phyloP scores from a whole-genome alignment of 2,888 invertebrate genomes.

The Hedya salicella region DNA sequence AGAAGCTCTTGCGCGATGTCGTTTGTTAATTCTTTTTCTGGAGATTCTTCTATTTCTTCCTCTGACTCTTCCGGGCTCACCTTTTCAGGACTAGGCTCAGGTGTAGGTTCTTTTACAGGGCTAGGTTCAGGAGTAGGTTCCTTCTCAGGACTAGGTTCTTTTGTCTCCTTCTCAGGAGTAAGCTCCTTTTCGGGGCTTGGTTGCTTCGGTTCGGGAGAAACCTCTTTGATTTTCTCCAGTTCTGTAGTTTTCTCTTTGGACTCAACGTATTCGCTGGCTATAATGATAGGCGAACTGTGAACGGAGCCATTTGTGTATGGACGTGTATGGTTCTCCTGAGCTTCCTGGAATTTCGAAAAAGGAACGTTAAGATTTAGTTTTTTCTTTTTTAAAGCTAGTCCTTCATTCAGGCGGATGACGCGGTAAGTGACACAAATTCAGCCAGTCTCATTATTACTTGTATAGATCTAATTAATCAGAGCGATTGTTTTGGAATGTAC shows the following conservation, averaged over 20 bases:
- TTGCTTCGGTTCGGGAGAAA: conserved; percentile 42
- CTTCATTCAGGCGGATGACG: background rate
- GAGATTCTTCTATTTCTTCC: conserved; percentile 44
- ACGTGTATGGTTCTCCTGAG: conserved; percentile 74
- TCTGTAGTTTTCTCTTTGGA: conserved; percentile 58
- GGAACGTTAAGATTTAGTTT: background rate
- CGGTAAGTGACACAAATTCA: too few relatives aligned
- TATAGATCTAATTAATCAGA: too few relatives aligned
- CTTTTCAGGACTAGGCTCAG: conserved; percentile 46
- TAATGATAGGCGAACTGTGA: conserved; percentile 72
- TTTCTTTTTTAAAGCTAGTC: background rate
- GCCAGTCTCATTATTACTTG: too few relatives aligned
- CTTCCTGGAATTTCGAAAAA: conserved; percentile 62
- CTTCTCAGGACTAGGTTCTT: conserved; percentile 33
- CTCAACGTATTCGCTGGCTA: conserved; percentile 72
- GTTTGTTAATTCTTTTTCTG: conserved; percentile 46
- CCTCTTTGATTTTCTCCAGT: conserved; percentile 49
- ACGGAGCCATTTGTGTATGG: conserved; percentile 79
- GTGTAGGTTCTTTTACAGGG: conserved; percentile 46
- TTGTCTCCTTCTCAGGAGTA: conserved; percentile 27
- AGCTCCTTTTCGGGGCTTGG: conserved; percentile 23
- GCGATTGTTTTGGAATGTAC: too few relatives aligned
- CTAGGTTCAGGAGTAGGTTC: conserved; percentile 45
- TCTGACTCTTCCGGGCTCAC: conserved; percentile 38
- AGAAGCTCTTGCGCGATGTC: conserved; percentile 51